These are phyloP conservation scores for Craterocephalus amniculus DNA, from an alignment of 2,797 vertebrate species.

Conservation along the genomic window DNA sequence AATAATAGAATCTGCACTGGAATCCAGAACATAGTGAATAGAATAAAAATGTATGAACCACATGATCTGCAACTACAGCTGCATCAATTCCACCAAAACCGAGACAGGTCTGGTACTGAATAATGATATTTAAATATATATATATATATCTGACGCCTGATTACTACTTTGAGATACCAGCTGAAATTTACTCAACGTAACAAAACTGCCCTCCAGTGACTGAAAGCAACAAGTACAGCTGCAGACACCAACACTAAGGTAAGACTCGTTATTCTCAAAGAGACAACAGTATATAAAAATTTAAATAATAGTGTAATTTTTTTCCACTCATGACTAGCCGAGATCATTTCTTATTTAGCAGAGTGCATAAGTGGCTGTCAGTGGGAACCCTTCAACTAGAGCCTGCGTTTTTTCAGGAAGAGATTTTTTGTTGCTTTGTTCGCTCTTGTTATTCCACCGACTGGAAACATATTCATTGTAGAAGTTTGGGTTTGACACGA, in stretches of 20 bases:
- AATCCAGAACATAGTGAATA: too few species aligned
- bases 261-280: not conserved
- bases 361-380: not conserved
- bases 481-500: constrained; percentile 10
- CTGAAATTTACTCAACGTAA: not conserved
- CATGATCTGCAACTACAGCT: not conserved
- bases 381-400: constrained; percentile 38
- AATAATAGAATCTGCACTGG: not conserved
- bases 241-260: not conserved
- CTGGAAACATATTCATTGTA: constrained; percentile 28
- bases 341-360: not conserved
- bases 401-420: constrained; percentile 18
- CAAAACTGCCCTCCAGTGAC: constrained; percentile 47
- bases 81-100: not conserved
- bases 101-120: not conserved
- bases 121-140: too few species aligned
- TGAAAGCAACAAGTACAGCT: not conserved
- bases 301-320: too few species aligned
- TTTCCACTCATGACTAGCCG: too few species aligned
- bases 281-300: too few species aligned
- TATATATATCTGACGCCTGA: not conserved
- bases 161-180: not conserved
- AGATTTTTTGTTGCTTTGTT: constrained; percentile 33
- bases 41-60: not conserved
- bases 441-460: constrained; percentile 52